Conservation (phyloP, 2,113 vertebrate genomes). For the Vireo altiloquus region DNA sequence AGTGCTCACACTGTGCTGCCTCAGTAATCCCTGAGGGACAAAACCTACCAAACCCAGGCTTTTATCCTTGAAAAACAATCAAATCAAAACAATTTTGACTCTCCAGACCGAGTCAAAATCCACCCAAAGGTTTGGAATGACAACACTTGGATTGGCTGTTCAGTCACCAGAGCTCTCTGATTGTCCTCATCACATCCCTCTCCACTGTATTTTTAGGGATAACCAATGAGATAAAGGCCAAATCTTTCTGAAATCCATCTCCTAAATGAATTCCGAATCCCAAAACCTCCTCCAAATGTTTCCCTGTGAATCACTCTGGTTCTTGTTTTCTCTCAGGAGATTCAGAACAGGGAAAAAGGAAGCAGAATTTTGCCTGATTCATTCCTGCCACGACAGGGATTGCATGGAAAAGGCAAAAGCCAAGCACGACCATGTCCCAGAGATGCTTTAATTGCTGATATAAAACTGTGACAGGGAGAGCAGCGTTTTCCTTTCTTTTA, state of each 20-base stretch:
- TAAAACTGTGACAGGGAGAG: not conserved
- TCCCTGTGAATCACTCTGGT: not conserved
- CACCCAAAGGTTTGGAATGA: not conserved
- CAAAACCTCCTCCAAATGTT: not conserved
- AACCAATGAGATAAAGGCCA: accelerated
- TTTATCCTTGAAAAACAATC: not conserved
- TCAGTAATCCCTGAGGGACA: not conserved
- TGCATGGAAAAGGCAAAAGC: not conserved
- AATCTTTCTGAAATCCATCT: not conserved
- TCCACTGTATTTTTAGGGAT: not conserved
- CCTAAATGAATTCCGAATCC: accelerated
- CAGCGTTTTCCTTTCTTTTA: not conserved
- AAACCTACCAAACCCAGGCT: not conserved
- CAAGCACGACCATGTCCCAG: not conserved
- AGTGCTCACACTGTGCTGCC: not conserved
- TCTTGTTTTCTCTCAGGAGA: not conserved
- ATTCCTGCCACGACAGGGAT: accelerated
- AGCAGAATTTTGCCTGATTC: not conserved
- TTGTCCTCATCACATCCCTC: not conserved
- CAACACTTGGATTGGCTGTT: not conserved
- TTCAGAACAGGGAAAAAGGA: not conserved
- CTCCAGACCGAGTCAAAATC: not conserved
- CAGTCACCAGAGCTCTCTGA: not conserved
- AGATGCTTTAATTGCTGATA: not conserved
- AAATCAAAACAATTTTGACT: too few relatives aligned